phyloP scores from a whole-genome alignment of 2,113 vertebrate genomes.

The Platichthys flesus region DNA sequence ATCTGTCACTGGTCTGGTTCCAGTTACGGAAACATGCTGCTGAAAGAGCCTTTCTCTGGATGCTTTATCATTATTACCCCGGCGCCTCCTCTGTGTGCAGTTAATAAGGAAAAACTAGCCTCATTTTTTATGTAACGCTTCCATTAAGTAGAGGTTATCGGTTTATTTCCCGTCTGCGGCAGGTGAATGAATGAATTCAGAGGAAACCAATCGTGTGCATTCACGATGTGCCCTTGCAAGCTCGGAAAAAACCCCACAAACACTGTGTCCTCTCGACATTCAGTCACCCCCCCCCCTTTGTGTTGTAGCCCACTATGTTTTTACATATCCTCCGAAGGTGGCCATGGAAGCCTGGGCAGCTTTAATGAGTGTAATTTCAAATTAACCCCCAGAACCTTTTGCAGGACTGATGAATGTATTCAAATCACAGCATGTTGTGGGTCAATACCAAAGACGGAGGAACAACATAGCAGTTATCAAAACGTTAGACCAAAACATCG shows the following conservation, averaged over 20 bases:
- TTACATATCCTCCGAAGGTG: too few species aligned
- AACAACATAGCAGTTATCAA: too few species aligned
- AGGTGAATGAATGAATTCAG: conserved; percentile 4
- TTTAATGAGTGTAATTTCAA: not conserved
- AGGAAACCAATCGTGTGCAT: not conserved
- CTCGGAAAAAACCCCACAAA: too few species aligned
- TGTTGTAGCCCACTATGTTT: too few species aligned
- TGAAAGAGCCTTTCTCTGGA: not conserved
- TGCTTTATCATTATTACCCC: conserved; percentile 18
- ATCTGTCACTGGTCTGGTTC: conserved; percentile 37
- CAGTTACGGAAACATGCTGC: conserved; percentile 14
- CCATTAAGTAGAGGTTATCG: not conserved
- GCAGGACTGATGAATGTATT: not conserved
- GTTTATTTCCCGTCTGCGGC: not conserved
- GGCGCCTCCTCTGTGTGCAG: not conserved
- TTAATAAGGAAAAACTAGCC: conserved; percentile 8
- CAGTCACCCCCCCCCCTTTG: too few species aligned
- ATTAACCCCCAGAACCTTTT: not conserved
- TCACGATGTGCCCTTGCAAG: not conserved
- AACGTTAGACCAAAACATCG: too few species aligned
- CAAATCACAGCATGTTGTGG: not conserved
- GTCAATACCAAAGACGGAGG: too few species aligned
- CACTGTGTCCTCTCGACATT: too few species aligned
- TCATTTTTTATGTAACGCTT: conserved; percentile 28
- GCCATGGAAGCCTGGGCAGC: too few species aligned